Evolutionary conservation across 2,113 vertebrate species (phyloP), one percentile per base, ranked within the genome.

Genomic region (Lathamus discolor): DNA sequence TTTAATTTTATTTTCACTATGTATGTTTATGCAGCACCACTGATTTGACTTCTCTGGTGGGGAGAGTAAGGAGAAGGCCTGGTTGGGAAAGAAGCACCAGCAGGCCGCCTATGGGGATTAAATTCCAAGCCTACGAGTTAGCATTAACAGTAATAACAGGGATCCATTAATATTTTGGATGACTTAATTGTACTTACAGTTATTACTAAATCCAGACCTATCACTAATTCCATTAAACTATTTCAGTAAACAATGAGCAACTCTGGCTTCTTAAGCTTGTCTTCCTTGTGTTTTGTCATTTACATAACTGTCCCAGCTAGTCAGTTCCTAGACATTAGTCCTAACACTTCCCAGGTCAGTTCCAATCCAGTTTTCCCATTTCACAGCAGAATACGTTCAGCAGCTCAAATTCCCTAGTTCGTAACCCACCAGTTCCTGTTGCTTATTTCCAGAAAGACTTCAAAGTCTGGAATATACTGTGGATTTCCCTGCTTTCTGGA

Each of bases 51-150:
- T 62, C n/a, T 49, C 8, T 55, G 51, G 49, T 29, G 8, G 28
- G 13, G 27, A 76, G 31, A 51, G 28, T 31, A 55, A 35, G 37
- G 27, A 37, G 11, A 31, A 83, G 11, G 31, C 41, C 13, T 24
- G 33, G 10, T 28, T 85, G 69, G 15, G 41, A 70, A 67, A 49
- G 2, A 37, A 24, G 10, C 23, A 61, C 35, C 33, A n/a, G 1
- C 11, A 66, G 41, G 27, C 9, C 9, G 12, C 23, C 14, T 33
- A 82, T 11, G 2, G 28, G 29, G 18, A 43, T 15, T 17, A 76
- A 5, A 2, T 57, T 62, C 33, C 66, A 63, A 72, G 52, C 0
- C 0, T 37, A 62, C 41, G 22, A 67, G 28, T 13, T 0, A 44
- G 24, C 28, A 62, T 35, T 44, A 54, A 44, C 6, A 59, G 18